Evolutionary conservation across 2,888 invertebrate species (phyloP).

Genomic region (Ommatoiulus sabulosus): DNA sequence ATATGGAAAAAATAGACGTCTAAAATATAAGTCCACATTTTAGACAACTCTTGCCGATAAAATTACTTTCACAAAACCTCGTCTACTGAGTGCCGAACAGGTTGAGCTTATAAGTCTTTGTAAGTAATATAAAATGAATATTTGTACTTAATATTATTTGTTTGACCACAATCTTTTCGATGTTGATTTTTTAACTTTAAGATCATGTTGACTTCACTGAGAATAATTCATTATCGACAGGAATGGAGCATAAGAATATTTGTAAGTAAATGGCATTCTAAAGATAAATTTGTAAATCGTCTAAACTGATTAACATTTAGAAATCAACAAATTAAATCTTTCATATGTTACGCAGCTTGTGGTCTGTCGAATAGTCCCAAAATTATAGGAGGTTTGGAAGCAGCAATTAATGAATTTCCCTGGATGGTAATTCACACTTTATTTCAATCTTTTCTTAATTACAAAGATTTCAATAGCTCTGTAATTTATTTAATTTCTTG

Average conservation of each 20-base stretch:
- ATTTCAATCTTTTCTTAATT: too few relatives aligned
- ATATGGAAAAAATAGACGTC: not conserved
- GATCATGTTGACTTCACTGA: not conserved
- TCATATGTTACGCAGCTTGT: not conserved
- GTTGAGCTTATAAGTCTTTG: slow-evolving; percentile 20
- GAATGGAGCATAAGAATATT: not conserved
- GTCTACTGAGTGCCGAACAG: not conserved
- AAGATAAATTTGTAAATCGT: not conserved
- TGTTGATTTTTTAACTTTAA: not conserved
- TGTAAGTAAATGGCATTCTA: not conserved
- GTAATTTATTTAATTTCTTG: too few relatives aligned
- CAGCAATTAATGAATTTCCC: slow-evolving; percentile 47
- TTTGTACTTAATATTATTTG: not conserved
- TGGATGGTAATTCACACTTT: slow-evolving; percentile 35
- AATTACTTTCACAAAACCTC: not conserved
- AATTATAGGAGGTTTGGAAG: slow-evolving; percentile 19
- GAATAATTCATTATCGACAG: not conserved
- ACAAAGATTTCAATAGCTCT: too few relatives aligned
- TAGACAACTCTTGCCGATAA: not conserved
- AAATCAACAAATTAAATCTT: not conserved
- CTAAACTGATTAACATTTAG: not conserved
- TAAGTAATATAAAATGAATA: not conserved
- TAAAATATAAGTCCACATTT: not conserved
- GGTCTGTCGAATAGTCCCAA: slow-evolving; percentile 39
- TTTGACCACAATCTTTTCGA: not conserved